Percentiles rank a stretch among this genome's conserved stretches.
Conservation (phyloP, 2,888 invertebrate genomes). For the Tetragonula carbonaria region DNA sequence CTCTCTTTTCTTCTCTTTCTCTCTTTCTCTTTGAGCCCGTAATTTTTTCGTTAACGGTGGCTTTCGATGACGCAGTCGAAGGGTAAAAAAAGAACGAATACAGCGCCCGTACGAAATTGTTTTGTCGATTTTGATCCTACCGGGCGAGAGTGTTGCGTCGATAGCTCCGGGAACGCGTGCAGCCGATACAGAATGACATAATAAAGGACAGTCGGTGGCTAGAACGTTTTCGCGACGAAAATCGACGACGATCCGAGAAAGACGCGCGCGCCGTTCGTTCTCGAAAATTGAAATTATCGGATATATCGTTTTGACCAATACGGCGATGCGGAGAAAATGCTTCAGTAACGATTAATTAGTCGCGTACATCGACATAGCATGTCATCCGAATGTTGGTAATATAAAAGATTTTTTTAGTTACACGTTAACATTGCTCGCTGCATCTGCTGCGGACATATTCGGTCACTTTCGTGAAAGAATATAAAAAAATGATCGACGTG, state of each 20-base stretch:
- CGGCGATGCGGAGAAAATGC: conserved; percentile 37
- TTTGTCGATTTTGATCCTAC: conserved; percentile 72
- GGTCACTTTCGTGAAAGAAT: background rate
- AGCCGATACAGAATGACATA: conserved; percentile 60
- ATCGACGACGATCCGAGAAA: conserved; percentile 35
- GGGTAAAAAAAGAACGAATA: background rate
- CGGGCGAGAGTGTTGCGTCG: conserved; percentile 71
- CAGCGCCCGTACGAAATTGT: conserved; percentile 72
- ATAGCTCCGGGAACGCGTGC: conserved; percentile 53
- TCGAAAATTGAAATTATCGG: conserved; percentile 71
- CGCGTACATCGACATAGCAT: conserved; percentile 38
- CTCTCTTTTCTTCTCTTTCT: background rate
- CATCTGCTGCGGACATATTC: background rate
- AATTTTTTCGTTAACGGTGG: conserved; percentile 37
- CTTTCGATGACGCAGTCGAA: background rate
- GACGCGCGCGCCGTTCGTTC: conserved; percentile 23
- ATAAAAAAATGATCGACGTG: background rate
- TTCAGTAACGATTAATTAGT: conserved; percentile 72
- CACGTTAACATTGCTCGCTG: conserved; percentile 73
- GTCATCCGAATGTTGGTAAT: conserved; percentile 75
- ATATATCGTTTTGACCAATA: conserved; percentile 56
- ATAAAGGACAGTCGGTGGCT: conserved; percentile 66
- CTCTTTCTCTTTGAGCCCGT: background rate
- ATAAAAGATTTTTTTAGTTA: conserved; percentile 83
- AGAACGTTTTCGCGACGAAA: conserved; percentile 38